Conservation (phyloP, 1,140 invertebrate species). For the Aphidius ervi region DNA sequence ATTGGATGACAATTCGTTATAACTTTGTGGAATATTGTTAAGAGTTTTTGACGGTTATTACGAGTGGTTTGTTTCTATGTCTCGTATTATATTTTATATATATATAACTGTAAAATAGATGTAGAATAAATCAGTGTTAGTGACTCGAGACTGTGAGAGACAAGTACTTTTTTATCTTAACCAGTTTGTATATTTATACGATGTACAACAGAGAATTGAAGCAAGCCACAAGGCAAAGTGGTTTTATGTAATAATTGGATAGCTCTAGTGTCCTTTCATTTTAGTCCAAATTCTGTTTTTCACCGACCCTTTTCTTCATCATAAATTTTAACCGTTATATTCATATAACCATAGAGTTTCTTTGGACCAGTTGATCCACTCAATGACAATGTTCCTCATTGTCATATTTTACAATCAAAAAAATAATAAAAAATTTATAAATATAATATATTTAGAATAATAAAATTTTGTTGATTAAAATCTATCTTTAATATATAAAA, state of each 20-base stretch:
- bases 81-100: too few relatives aligned
- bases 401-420: conserved; percentile 13
- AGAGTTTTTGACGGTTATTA: too few relatives aligned
- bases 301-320: background rate
- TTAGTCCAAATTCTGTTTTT: background rate
- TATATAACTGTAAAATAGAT: too few relatives aligned
- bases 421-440: background rate
- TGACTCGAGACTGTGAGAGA: too few relatives aligned
- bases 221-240: conserved; percentile 27
- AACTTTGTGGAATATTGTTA: too few relatives aligned
- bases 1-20: too few relatives aligned
- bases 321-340: background rate
- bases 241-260: conserved; percentile 52
- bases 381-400: conserved; percentile 29
- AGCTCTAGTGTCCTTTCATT: conserved; percentile 47
- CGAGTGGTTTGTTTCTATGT: too few relatives aligned
- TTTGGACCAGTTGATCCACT: background rate
- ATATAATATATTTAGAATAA: too few relatives aligned
- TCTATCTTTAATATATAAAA: too few relatives aligned
- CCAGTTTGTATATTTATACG: conserved; percentile 2
- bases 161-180: too few relatives aligned
- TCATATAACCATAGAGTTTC: conserved; percentile 1
- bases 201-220: conserved; percentile 18
- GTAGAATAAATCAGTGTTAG: too few relatives aligned
- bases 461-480: too few relatives aligned